phyloP scores from a whole-genome alignment of 2,113 vertebrate species.

The Grammatotria lemairii region DNA sequence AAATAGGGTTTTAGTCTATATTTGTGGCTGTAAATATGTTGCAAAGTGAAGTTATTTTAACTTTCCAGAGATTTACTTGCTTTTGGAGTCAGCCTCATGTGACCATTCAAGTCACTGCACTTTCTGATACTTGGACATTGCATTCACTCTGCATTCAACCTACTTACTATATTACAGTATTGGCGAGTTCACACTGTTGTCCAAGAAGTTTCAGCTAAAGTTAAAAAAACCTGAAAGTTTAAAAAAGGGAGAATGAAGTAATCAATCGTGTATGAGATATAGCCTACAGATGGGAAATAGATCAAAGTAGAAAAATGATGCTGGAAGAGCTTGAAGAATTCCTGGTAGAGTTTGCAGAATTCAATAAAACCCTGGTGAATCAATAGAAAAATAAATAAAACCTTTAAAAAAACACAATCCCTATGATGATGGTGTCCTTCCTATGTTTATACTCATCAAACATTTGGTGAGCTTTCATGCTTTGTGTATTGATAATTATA shows the following conservation, averaged over 20 bases:
- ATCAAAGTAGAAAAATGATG: neutral
- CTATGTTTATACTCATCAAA: neutral
- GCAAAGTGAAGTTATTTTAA: neutral
- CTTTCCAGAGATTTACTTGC: neutral
- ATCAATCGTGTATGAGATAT: rapidly evolving
- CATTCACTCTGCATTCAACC: neutral
- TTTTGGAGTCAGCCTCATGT: neutral
- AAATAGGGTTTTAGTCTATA: rapidly evolving
- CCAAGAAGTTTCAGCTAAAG: neutral
- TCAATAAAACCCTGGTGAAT: neutral
- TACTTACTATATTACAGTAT: neutral
- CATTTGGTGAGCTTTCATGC: neutral
- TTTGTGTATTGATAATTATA: neutral
- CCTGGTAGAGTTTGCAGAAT: neutral
- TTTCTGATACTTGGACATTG: neutral
- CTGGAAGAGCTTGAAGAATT: neutral
- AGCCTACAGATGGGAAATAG: rapidly evolving
- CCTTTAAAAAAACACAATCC: no score
- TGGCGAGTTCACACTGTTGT: neutral
- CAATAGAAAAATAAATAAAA: neutral
- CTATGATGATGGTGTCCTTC: no score
- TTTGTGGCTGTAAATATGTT: neutral
- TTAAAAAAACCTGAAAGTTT: neutral
- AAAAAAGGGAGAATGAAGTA: neutral
- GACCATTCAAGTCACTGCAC: neutral